Evolutionary conservation across 2,888 invertebrate genomes (phyloP), one percentile per base, ranked within the genome.

Genomic region (Folsomia manolachei): DNA sequence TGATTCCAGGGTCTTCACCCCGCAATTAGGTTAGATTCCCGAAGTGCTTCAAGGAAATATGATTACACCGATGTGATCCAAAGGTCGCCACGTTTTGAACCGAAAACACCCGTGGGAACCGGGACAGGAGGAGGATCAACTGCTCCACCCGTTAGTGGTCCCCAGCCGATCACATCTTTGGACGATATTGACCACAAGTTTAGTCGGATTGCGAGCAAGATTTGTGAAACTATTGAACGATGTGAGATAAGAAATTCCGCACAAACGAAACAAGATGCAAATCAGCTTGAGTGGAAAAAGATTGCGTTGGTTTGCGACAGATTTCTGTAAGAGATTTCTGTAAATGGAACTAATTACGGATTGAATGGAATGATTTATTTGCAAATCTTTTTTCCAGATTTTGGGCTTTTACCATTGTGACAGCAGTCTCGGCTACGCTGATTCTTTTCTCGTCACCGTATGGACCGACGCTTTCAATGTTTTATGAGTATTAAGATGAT

Each of bases 221-320:
- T 91, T 39, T 88, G 90, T 82, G 87, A 88, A 77, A 92, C 92
- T 2, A 91, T 93, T 73, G 93, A 94, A 80, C 86, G 89, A 65
- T 93, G 92, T 84, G 93, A 92, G 83, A 88, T 89, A 82, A 87
- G 94, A 2, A 87, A 93, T 7, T 88, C 89, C 0, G 92, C 93
- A 81, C 91, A 90, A 83, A 93, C 94, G 82, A 87, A 90, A 68
- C 86, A 90, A 69, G 93, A 94, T 81, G 87, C 90, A 65, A 90
- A 91, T 74, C 91, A 92, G 82, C 85, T 92, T 70, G 94, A 95
- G 83, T 95, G 94, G 94, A 92, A 89, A 80, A 89, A 89, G 81
- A 84, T 91, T 74, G 93, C 94, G 0, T 88, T 94, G 69, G 93
- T 95, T n/a, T n/a, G n/a, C n/a, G n/a, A n/a, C n/a, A n/a, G n/a